Evolutionary conservation across 2,797 vertebrate genomes (phyloP), one percentile per base, ranked within the genome.

Genomic region (Hylomyscus alleni): DNA sequence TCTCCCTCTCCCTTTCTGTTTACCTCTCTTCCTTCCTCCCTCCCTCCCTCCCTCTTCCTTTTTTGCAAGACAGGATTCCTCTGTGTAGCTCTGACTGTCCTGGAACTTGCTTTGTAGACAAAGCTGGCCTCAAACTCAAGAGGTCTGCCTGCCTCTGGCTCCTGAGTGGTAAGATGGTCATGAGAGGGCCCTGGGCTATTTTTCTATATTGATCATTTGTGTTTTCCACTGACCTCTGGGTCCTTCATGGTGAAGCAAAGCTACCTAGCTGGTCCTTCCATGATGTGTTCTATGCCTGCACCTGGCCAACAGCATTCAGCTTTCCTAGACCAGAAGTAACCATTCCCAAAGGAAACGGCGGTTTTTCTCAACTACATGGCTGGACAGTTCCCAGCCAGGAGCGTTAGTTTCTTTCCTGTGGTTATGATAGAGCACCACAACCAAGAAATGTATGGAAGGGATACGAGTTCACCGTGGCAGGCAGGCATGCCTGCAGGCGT

Each of bases 141-240:
- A 60, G 26, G 29, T 11, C 60, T 62, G 26, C 60, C 60, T 26
- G 24, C 60, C 20, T 62, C 60, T 62, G 60, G 60, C 60, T 62
- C 60, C 26, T 24, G 29, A 65, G 3, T 29, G 60, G 3, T 29
- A 2, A 26, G 60, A 19, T 1, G 50, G 83, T 17, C 2, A 0
- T 1, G 72, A 47, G 19, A 2, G 22, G 22, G n/a, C n/a, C 15
- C 29, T 8, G 0, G 0, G 1, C 14, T 14, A 0, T 69, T 20
- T 69, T 44, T 54, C 4, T 86, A 1, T 3, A 15, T 29, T 19
- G 0, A 2, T 40, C 13, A 31, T 44, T 29, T 29, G 6, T 72
- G 13, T 50, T 87, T 29, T 40, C 85, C n/a, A 72, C 20, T 34
- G 11, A 50, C 77, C 54, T 56, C 47, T 65, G 1, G 10, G 7